Percentiles rank a stretch among this genome's conserved stretches.
Conservation (phyloP, 1,140 invertebrate species). For the Drosophila melanica region DNA sequence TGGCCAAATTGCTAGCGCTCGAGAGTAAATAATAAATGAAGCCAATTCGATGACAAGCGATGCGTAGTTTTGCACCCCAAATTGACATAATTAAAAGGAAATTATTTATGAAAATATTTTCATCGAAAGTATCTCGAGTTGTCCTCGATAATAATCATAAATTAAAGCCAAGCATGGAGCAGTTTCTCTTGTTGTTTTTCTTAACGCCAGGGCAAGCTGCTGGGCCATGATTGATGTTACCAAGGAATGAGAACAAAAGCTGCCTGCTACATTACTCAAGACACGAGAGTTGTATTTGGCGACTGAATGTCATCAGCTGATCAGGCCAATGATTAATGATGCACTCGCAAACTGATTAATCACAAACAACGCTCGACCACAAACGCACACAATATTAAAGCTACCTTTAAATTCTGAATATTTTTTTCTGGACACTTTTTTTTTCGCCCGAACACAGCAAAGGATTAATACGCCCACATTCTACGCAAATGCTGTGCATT, state of each 20-base stretch:
- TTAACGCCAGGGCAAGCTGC: slow-evolving; percentile 51
- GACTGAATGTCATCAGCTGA: slow-evolving; percentile 66
- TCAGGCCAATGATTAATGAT: slow-evolving; percentile 64
- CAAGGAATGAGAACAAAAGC: slow-evolving; percentile 37
- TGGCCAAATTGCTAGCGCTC: slow-evolving; percentile 12
- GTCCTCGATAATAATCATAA: slow-evolving; percentile 64
- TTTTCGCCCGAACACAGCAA: neutral
- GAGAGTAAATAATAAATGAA: slow-evolving; percentile 38
- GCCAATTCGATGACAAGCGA: slow-evolving; percentile 17
- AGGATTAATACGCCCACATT: slow-evolving; percentile 16
- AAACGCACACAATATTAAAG: slow-evolving; percentile 1
- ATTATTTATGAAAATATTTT: slow-evolving; percentile 61
- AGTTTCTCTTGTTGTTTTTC: slow-evolving; percentile 24
- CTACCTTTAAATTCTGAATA: neutral
- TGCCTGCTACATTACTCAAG: slow-evolving; percentile 52
- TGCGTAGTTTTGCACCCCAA: slow-evolving; percentile 34
- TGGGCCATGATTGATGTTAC: slow-evolving; percentile 60
- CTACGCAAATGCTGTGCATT: slow-evolving; percentile 12
- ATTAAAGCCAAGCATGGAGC: slow-evolving; percentile 40
- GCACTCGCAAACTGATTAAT: slow-evolving; percentile 59
- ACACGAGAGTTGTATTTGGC: slow-evolving; percentile 17
- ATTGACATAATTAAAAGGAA: slow-evolving; percentile 77
- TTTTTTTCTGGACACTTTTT: neutral
- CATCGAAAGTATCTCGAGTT: slow-evolving; percentile 3
- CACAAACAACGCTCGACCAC: slow-evolving; percentile 23